phyloP scores from a whole-genome alignment of 2,113 vertebrate genomes.

The Myotis yumanensis region DNA sequence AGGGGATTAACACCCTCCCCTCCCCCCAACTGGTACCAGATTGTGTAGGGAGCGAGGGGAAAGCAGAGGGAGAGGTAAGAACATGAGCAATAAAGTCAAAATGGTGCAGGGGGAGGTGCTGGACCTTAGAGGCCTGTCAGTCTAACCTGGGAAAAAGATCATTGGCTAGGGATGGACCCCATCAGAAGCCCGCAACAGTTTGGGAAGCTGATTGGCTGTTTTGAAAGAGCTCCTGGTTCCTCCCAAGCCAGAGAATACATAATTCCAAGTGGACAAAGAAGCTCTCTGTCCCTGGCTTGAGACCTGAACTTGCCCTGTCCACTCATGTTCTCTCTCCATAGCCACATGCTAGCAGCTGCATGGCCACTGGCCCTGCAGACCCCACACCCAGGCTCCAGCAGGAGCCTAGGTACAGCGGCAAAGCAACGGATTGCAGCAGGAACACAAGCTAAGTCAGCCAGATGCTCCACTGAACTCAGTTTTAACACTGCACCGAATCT shows the following conservation, averaged over 20 bases:
- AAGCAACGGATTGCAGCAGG: background rate
- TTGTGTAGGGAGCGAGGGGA: background rate
- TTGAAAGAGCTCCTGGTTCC: background rate
- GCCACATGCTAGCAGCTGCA: background rate
- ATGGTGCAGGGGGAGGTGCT: background rate
- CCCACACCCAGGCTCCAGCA: background rate
- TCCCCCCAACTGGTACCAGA: too few species aligned
- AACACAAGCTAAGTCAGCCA: background rate
- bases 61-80: background rate
- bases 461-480: background rate
- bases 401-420: too few species aligned
- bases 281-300: background rate
- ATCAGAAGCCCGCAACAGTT: background rate
- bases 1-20: background rate
- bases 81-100: background rate
- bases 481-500: background rate
- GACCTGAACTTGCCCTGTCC: background rate
- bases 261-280: background rate
- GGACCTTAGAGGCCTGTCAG: background rate
- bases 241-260: background rate
- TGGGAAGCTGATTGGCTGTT: background rate
- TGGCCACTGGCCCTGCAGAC: background rate
- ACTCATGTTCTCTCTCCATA: background rate
- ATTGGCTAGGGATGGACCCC: background rate
- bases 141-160: background rate